phyloP scores from a whole-genome alignment of 2,888 invertebrate species.

The Pyrocoelia pectoralis region DNA sequence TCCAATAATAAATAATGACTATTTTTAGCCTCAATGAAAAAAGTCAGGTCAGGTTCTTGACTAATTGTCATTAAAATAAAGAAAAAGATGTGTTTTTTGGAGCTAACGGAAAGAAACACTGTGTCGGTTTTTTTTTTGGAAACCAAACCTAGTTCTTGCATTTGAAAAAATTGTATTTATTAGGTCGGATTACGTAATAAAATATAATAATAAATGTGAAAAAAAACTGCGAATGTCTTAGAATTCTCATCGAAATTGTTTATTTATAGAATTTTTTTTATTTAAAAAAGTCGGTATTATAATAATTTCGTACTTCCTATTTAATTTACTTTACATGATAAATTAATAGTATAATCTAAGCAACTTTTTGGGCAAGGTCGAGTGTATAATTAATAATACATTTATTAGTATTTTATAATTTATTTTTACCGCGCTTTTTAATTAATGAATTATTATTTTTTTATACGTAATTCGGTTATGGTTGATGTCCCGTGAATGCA shows the following conservation, averaged over 20 bases:
- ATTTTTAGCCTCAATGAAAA: too few relatives aligned
- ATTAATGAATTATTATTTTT: background rate
- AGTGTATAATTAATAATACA: constrained; percentile 13
- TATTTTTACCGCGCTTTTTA: background rate
- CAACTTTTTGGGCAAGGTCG: constrained; percentile 19
- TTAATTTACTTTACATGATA: constrained; percentile 22
- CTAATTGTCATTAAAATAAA: too few relatives aligned
- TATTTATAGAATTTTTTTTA: constrained; percentile 4
- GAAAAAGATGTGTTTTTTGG: too few relatives aligned
- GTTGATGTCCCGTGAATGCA: background rate
- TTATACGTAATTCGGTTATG: constrained; percentile 1
- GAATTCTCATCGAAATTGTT: background rate
- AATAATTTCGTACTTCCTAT: constrained; percentile 17
- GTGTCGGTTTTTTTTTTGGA: too few relatives aligned
- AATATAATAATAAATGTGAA: background rate
- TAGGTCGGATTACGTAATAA: too few relatives aligned
- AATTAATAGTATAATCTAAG: constrained; percentile 19
- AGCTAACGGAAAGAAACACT: too few relatives aligned
- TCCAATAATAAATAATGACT: too few relatives aligned
- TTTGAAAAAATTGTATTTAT: too few relatives aligned
- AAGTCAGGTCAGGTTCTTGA: too few relatives aligned
- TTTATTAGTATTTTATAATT: background rate
- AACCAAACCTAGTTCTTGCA: too few relatives aligned
- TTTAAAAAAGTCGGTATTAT: background rate
- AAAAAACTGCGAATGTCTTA: too few relatives aligned